A percentile compares a stretch with the other conserved stretches of the same genome.
phyloP scores from a whole-genome alignment of 2,797 vertebrate genomes.

The Todus mexicanus region DNA sequence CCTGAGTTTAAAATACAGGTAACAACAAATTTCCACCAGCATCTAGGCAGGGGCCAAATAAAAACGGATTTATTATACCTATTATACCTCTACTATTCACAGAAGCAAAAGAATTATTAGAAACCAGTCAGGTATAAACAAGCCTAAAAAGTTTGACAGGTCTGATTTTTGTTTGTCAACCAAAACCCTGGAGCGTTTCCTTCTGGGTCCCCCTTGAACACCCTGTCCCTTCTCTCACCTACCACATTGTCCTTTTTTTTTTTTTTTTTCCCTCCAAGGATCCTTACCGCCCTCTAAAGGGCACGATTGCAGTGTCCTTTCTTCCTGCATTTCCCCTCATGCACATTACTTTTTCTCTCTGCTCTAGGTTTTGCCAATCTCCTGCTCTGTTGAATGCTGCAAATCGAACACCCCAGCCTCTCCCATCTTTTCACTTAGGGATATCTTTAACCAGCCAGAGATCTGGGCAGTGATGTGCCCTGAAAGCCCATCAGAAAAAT shows the following conservation, averaged over 20 bases:
- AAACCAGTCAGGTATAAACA: not conserved
- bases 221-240: not conserved
- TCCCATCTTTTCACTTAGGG: not conserved
- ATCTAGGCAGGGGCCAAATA: not conserved
- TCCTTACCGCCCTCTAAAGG: constrained; percentile 50
- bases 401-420: not conserved
- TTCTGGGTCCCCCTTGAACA: not conserved
- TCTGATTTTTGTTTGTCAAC: not conserved
- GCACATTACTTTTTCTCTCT: not conserved
- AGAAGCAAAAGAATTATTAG: not conserved
- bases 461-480: not conserved
- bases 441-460: not conserved
- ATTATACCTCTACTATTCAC: not conserved
- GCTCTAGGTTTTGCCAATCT: not conserved
- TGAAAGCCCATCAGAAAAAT: not conserved
- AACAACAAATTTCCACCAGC: not conserved
- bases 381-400: not conserved
- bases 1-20: not conserved
- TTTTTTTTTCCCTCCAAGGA: not conserved
- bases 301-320: not conserved
- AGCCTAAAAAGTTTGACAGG: not conserved
- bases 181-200: not conserved
- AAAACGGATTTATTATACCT: not conserved
- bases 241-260: not conserved
- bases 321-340: not conserved